phyloP scores from a whole-genome alignment of 2,888 invertebrate genomes.

The Pandemis corylana region DNA sequence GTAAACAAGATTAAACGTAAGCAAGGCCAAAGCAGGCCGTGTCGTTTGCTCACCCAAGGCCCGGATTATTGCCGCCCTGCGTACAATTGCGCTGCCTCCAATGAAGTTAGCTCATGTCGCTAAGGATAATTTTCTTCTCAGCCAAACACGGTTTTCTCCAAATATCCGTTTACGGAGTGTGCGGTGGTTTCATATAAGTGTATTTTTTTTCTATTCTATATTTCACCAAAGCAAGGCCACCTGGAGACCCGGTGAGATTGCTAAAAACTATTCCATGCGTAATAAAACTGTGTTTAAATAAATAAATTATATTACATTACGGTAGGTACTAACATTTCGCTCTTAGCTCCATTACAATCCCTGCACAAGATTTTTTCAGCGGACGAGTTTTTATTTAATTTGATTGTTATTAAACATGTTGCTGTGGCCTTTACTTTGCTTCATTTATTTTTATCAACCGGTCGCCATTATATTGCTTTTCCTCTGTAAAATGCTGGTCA shows the following conservation, averaged over 20 bases:
- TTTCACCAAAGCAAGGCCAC: neutral
- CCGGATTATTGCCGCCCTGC: slow-evolving; percentile 59
- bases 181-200: slow-evolving; percentile 9
- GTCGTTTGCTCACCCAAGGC: slow-evolving; percentile 51
- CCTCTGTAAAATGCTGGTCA: too few species aligned
- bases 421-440: neutral
- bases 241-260: neutral
- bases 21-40: slow-evolving; percentile 54
- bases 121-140: slow-evolving; percentile 52
- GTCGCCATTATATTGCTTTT: neutral
- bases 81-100: slow-evolving; percentile 61
- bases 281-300: slow-evolving; percentile 1
- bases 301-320: too few species aligned
- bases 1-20: slow-evolving; percentile 68
- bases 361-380: too few species aligned
- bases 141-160: slow-evolving; percentile 33
- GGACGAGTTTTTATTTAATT: neutral
- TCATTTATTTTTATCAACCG: neutral
- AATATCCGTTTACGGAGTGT: slow-evolving; percentile 33
- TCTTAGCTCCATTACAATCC: neutral
- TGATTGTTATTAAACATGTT: neutral
- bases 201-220: too few species aligned
- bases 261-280: slow-evolving; percentile 15
- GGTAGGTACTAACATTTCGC: neutral
- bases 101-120: slow-evolving; percentile 60